Evolutionary conservation across 2,113 vertebrate species (phyloP).

Genomic region (Laticauda laticaudata): DNA sequence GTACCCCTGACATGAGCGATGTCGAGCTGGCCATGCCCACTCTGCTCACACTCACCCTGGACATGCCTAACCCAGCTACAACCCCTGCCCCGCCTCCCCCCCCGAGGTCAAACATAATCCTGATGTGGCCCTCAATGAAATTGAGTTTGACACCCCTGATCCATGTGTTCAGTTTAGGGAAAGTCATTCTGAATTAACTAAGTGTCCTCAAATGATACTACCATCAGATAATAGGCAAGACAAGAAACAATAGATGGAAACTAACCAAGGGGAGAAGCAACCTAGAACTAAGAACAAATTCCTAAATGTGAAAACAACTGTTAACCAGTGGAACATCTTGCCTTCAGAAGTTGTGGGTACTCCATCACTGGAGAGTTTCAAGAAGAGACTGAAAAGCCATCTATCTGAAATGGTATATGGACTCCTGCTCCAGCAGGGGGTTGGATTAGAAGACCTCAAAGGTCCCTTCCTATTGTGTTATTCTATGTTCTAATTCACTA

Average conservation of each 20-base stretch:
- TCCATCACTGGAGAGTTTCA: background rate
- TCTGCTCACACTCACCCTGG: no score
- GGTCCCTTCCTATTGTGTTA: background rate
- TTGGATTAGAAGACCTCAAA: background rate
- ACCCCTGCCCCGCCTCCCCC: no score
- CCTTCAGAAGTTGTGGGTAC: background rate
- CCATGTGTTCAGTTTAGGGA: background rate
- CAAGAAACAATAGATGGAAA: background rate
- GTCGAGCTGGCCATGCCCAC: no score
- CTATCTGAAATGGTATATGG: background rate
- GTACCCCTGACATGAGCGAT: no score
- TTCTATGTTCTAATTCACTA: background rate
- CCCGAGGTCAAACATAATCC: no score
- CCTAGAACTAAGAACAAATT: background rate
- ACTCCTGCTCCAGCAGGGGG: background rate
- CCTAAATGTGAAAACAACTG: background rate
- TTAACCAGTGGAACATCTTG: background rate
- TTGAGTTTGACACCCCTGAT: no score
- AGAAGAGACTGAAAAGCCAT: background rate
- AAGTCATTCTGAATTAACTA: background rate
- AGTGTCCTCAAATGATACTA: background rate
- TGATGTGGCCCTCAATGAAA: no score
- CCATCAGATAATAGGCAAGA: background rate
- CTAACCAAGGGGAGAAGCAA: background rate
- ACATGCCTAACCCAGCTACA: no score